Evolutionary conservation across 2,113 vertebrate genomes (phyloP).

Genomic region (Dromas ardeola): DNA sequence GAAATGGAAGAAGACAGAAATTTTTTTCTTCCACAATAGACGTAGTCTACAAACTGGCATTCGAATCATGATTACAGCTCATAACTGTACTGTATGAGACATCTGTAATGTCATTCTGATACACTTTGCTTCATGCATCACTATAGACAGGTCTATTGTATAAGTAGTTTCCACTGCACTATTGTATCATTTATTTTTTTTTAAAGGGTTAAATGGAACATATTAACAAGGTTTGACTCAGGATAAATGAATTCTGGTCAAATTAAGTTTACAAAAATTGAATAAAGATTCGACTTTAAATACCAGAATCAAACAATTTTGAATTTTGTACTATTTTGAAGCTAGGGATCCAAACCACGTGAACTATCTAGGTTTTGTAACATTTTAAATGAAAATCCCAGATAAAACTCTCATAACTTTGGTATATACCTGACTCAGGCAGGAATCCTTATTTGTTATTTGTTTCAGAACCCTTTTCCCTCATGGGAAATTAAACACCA

Average conservation of each 20-base stretch:
- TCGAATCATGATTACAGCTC: not conserved
- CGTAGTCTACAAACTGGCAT: not conserved
- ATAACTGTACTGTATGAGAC: not conserved
- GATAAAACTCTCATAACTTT: not conserved
- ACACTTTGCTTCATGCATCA: not conserved
- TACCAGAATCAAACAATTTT: not conserved
- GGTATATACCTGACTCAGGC: not conserved
- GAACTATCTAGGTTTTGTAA: not conserved
- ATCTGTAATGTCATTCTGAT: not conserved
- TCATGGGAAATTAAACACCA: not conserved
- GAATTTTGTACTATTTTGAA: not conserved
- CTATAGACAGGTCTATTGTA: not conserved
- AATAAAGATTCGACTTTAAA: not conserved
- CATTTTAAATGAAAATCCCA: not conserved
- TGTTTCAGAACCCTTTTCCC: not conserved
- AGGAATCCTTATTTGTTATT: not conserved
- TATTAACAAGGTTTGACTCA: not conserved
- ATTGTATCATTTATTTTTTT: not conserved
- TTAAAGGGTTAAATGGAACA: not conserved
- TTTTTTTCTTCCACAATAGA: not conserved
- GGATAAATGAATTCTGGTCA: not conserved
- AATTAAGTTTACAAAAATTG: not conserved
- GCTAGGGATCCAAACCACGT: not conserved
- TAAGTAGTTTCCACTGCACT: not conserved
- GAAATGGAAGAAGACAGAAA: not conserved